A percentile compares a stretch with the other conserved stretches of the same genome.
Evolutionary conservation across 1,140 invertebrate species (phyloP).

Genomic region (Diprion similis): DNA sequence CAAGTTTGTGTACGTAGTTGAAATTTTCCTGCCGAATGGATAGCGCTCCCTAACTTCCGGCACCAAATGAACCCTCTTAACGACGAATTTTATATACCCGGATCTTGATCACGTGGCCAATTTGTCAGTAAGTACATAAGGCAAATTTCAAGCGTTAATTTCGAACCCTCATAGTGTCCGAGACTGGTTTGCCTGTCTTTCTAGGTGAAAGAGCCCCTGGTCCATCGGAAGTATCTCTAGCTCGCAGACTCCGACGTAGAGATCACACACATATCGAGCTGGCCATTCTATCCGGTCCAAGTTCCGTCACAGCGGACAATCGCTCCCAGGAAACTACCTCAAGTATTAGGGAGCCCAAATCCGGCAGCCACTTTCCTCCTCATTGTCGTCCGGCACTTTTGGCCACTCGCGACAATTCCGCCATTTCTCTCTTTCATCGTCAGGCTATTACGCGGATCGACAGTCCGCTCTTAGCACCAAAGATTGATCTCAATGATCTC

Average conservation of each 20-base stretch:
- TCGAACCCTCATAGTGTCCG: conserved; percentile 3
- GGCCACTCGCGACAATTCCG: conserved; percentile 30
- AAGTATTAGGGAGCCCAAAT: conserved; percentile 35
- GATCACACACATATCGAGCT: background rate
- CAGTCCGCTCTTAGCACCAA: no score
- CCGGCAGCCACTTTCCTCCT: conserved; percentile 33
- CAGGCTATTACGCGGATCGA: no score
- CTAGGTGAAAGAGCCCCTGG: conserved; percentile 19
- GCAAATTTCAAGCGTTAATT: conserved; percentile 27
- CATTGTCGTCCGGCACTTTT: conserved; percentile 49
- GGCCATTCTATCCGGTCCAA: background rate
- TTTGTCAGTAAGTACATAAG: conserved; percentile 49
- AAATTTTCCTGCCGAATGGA: no score
- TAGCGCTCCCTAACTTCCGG: no score
- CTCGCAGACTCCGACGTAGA: no score
- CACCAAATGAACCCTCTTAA: no score
- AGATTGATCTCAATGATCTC: no score
- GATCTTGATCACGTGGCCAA: conserved; percentile 53
- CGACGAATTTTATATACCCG: no score
- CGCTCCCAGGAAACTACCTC: conserved; percentile 39
- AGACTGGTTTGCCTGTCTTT: conserved; percentile 19
- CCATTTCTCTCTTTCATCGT: no score
- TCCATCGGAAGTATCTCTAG: background rate
- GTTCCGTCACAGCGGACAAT: conserved; percentile 45
- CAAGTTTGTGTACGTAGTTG: no score